Evolutionary conservation across 1,140 invertebrate species (phyloP), one percentile per base, ranked within the genome.

Genomic region (Brachystomella parvula): DNA sequence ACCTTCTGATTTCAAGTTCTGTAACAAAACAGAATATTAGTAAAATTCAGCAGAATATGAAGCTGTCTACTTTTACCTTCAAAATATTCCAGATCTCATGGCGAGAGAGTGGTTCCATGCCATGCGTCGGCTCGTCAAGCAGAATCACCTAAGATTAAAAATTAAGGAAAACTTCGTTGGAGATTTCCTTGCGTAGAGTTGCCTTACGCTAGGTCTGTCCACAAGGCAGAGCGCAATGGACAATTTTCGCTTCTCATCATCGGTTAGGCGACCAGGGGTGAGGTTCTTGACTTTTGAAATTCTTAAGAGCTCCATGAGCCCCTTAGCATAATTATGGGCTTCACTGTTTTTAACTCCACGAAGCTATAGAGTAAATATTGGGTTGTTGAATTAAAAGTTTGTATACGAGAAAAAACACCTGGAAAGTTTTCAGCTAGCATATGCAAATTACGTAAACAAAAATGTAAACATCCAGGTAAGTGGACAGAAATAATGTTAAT

Each of bases 41-140:
- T 12, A 1, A 28, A 19, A 26, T 47, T 47, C 12, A 12, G 9
- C 19, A 3, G 28, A 47, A 35, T 2, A 32, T 21, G 31, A 19
- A 29, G 19, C 19, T 21, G n/a, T 29, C 24, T 28, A 26, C 26
- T 59, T 12, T 24, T 30, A 64, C 49, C 21, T 49, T 44, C 2
- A 71, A 32, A 44, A 71, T 68, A 1, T 65, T 47, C 70, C 70
- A 71, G 3, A 71, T 66, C 30, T 71, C 70, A 49, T 66, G 28
- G 19, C 70, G 32, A 24, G 47, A 39, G 6, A 64, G 53, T 47
- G 61, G 29, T 19, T 68, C 66, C 61, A 71, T 56, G 1, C 33
- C 28, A 26, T 9, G 21, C 0, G 65, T 67, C 15, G 69, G 67
- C 24, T 67, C 44, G 59, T 70, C 65, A 1, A 70, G 44, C 3